Conservation (phyloP, 2,113 vertebrate genomes). For the Centropus bengalensis region DNA sequence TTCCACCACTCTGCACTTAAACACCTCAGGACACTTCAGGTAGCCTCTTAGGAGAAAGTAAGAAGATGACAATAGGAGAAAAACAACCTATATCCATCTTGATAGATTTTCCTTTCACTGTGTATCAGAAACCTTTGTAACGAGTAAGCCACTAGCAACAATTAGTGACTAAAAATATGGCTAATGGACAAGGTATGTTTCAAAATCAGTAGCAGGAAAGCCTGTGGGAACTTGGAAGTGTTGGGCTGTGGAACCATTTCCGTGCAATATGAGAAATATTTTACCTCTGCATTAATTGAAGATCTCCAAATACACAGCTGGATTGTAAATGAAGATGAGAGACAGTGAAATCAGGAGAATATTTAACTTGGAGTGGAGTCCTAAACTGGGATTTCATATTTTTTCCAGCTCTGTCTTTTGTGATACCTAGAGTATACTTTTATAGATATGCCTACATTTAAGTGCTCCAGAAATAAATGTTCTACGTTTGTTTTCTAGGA, state of each 20-base stretch:
- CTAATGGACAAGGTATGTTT: background rate
- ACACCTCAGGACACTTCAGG: background rate
- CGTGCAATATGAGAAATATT: background rate
- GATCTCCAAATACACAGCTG: background rate
- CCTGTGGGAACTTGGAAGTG: background rate
- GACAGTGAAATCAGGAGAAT: background rate
- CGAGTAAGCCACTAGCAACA: background rate
- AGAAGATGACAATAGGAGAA: background rate
- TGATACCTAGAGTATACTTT: background rate
- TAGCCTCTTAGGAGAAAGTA: background rate
- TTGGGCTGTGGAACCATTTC: background rate
- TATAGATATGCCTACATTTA: background rate
- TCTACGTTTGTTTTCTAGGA: constrained; percentile 10
- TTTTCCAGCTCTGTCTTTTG: background rate
- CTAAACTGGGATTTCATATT: background rate
- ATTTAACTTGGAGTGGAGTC: background rate
- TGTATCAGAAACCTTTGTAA: background rate
- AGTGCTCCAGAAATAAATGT: background rate
- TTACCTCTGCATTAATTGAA: background rate
- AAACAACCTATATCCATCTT: background rate
- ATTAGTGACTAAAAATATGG: background rate
- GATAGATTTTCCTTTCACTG: background rate
- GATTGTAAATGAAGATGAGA: background rate
- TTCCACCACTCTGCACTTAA: background rate
- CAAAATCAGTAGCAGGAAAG: background rate